Evolutionary conservation across 2,888 invertebrate genomes (phyloP).

Genomic region (Mythimna vitellina): DNA sequence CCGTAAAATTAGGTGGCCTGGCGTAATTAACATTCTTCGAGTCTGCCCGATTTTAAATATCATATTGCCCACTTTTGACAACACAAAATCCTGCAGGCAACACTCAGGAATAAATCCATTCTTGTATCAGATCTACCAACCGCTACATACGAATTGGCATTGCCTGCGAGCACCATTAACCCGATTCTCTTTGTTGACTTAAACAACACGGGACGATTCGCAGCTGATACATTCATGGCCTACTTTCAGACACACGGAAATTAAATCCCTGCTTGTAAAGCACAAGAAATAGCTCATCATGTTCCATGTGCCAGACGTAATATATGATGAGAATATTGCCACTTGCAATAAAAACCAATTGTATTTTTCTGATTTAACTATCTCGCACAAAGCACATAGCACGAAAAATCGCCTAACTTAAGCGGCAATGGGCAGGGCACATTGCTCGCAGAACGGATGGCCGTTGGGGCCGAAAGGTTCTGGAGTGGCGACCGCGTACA

Average conservation of each 20-base stretch:
- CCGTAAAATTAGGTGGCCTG: no score
- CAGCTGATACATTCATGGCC: slow-evolving; percentile 39
- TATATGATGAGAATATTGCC: neutral
- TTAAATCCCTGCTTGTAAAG: slow-evolving; percentile 30
- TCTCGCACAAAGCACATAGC: no score
- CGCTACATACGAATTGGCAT: slow-evolving; percentile 25
- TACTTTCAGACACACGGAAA: slow-evolving; percentile 55
- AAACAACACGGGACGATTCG: slow-evolving; percentile 20
- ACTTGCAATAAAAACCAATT: neutral
- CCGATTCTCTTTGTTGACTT: slow-evolving; percentile 48
- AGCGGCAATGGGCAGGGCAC: no score
- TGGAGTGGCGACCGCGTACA: no score
- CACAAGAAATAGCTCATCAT: slow-evolving; percentile 6
- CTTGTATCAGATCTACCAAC: slow-evolving; percentile 19
- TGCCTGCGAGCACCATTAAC: slow-evolving; percentile 39
- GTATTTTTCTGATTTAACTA: slow-evolving; percentile 1
- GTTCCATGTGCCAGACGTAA: neutral
- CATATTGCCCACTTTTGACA: neutral
- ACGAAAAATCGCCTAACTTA: no score
- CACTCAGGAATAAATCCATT: neutral
- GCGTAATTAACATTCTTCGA: no score
- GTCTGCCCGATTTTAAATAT: neutral
- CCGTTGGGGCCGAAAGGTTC: no score
- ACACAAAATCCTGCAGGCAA: neutral
- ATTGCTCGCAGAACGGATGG: no score